Evolutionary conservation across 2,797 vertebrate genomes (phyloP), one percentile per base, ranked within the genome.

Genomic region (Antennarius maculatus): DNA sequence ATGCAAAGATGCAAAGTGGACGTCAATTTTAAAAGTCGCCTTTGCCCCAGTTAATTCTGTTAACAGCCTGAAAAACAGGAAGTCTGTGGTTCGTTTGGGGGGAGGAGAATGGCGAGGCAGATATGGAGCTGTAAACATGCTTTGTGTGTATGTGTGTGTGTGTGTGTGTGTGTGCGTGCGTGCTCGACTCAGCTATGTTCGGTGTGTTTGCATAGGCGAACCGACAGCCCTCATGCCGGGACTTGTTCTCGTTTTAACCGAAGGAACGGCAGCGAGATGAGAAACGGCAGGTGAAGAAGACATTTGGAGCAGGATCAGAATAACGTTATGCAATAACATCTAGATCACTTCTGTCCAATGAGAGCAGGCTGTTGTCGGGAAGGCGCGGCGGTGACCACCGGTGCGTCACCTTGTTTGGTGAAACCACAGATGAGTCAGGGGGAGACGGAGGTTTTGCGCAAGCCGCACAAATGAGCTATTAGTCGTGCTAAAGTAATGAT

Each of bases 51-150:
- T 71, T 65, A 17, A 54, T 42, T 46, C 27, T 45, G 10, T 7
- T 17, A 51, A 62, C 47, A 45, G 64, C 55, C 48, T 0, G 39
- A 78, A 87, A 82, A 88, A 85, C 87, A 89, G 87, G 83, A 90
- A 84, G 79, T 83, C 74, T 76, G 82, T 76, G 84, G 73, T 84
- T 84, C 66, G 55, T 67, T 66, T n/a, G 64, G 45, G 28, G 47
- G 37, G 14, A 69, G 65, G 17, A 55, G 54, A 54, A 18, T 72
- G 71, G 79, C 68, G 55, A 17, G 49, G 77, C 86, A 89, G 82
- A 88, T 90, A 88, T 84, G 71, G 60, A 18, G 56, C 15, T 79
- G 82, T 88, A 88, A 90, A 91, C 83, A 80, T 77, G 66, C 27
- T 39, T 9, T 39, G 9, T 39, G 37, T 39, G 37, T 39, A 1